These are phyloP conservation scores for Hozukius guyotensis DNA, from an alignment of 2,797 vertebrate genomes.

Conservation along the genomic window DNA sequence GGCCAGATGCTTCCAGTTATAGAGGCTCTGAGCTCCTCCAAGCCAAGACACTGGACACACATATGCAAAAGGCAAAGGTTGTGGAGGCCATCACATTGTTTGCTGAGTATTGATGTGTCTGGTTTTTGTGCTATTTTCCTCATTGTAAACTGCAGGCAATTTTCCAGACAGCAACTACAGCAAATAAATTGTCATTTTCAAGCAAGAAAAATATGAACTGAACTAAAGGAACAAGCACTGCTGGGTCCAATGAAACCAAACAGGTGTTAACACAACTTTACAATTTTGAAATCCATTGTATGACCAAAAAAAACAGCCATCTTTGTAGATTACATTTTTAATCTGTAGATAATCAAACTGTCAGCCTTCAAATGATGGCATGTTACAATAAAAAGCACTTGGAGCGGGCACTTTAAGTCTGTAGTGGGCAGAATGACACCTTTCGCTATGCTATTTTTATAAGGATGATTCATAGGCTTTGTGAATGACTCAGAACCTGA, in stretches of 20 bases:
- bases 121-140: neutral
- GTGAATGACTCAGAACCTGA: neutral
- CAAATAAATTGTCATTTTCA: neutral
- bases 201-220: neutral
- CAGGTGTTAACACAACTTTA: neutral
- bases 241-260: neutral
- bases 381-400: neutral
- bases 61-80: neutral
- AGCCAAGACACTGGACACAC: neutral
- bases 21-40: neutral
- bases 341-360: neutral
- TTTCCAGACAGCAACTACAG: neutral
- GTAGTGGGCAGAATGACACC: neutral
- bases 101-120: too few relatives aligned
- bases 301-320: neutral
- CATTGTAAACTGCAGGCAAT: neutral
- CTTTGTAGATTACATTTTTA: neutral
- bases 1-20: neutral
- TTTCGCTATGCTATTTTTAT: neutral
- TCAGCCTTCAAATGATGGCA: neutral
- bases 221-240: neutral
- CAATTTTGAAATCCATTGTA: neutral
- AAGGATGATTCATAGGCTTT: neutral
- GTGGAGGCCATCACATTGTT: neutral
- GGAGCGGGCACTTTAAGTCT: neutral